Percentiles rank a stretch among this genome's conserved stretches.
phyloP scores from a whole-genome alignment of 2,888 invertebrate species.

The Volucella bombylans region DNA sequence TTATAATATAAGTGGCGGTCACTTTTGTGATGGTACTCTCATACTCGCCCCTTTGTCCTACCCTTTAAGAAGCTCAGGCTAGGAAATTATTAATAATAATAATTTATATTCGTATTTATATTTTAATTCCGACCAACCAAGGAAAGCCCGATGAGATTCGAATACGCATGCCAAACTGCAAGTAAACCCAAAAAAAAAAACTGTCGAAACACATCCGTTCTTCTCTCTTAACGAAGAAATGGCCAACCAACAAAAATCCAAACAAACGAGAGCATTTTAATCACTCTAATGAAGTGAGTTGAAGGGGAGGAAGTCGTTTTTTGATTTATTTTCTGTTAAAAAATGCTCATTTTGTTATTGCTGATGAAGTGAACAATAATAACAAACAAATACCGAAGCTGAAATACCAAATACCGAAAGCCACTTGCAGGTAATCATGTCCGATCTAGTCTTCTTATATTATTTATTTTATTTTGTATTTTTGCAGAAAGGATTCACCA shows the following conservation, averaged over 20 bases:
- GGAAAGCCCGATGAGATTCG: background rate
- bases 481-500: background rate
- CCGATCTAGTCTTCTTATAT: background rate
- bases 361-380: conserved; percentile 4
- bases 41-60: background rate
- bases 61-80: background rate
- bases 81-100: conserved; percentile 3
- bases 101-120: background rate
- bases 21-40: conserved; percentile 10
- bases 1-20: conserved; percentile 33
- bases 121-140: background rate
- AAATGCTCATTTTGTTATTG: background rate
- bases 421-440: conserved; percentile 21
- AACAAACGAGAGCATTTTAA: conserved; percentile 13
- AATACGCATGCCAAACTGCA: background rate
- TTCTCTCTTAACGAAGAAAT: background rate
- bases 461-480: background rate
- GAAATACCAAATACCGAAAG: background rate
- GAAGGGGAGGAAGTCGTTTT: background rate
- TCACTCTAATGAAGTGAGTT: conserved; percentile 8
- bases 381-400: background rate
- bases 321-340: too few relatives aligned
- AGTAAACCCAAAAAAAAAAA: background rate
- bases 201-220: background rate
- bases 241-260: background rate